These are phyloP conservation scores for Reticulitermes lucifugus DNA, from an alignment of 2,888 invertebrate species.

Conservation along the genomic window DNA sequence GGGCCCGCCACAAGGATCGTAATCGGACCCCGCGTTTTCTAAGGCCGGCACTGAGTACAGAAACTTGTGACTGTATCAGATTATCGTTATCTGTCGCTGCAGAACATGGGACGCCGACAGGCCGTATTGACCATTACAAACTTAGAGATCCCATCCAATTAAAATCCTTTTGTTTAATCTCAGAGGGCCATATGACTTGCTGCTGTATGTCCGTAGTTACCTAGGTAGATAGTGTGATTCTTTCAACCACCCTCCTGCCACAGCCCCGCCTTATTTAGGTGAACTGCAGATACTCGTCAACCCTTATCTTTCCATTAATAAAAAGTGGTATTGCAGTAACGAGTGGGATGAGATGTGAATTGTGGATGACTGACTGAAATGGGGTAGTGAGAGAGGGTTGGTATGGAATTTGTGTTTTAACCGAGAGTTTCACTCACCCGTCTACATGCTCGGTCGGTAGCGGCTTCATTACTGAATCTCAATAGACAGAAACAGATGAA, in stretches of 20 bases:
- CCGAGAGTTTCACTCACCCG: constrained; percentile 25
- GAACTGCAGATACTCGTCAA: constrained; percentile 38
- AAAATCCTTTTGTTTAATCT: constrained; percentile 23
- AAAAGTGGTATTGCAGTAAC: constrained; percentile 37
- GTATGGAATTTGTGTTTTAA: constrained; percentile 34
- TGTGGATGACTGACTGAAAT: constrained; percentile 25
- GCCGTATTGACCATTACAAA: constrained; percentile 13
- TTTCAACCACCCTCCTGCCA: constrained; percentile 17
- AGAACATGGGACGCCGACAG: not conserved
- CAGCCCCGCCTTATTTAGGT: constrained; percentile 24
- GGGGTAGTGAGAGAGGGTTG: constrained; percentile 16
- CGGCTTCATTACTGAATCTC: constrained; percentile 46
- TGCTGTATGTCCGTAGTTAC: not conserved
- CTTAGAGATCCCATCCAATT: constrained; percentile 24
- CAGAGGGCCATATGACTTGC: constrained; percentile 4
- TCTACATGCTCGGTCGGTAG: not conserved
- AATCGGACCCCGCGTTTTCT: no score
- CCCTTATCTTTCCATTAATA: constrained; percentile 41
- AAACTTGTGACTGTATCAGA: not conserved
- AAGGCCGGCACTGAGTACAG: no score
- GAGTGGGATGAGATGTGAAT: constrained; percentile 24
- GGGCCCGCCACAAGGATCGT: no score
- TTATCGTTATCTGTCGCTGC: not conserved
- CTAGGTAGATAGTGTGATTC: constrained; percentile 27
- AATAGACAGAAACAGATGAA: constrained; percentile 49